phyloP scores from a whole-genome alignment of 2,888 invertebrate species.

The Deilephila elpenor region DNA sequence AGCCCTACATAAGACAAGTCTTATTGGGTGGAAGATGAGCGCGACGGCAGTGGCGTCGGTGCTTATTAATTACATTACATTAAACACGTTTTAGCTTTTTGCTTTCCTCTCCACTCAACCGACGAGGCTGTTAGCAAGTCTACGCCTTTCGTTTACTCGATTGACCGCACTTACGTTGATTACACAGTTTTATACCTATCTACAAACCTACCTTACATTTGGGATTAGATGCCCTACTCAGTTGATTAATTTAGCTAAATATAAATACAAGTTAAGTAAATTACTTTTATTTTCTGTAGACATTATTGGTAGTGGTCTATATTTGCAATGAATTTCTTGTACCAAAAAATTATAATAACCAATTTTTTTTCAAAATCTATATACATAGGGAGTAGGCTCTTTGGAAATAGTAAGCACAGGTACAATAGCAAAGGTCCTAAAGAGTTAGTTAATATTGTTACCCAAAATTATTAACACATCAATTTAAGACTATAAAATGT shows the following conservation, averaged over 20 bases:
- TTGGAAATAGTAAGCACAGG: no score
- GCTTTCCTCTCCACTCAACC: conserved; percentile 36
- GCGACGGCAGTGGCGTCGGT: conserved; percentile 59
- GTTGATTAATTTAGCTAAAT: neutral
- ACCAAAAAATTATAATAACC: neutral
- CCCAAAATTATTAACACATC: no score
- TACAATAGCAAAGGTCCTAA: no score
- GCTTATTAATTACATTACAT: conserved; percentile 72
- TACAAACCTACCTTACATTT: neutral
- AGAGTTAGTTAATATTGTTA: no score
- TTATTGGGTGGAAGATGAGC: conserved; percentile 65
- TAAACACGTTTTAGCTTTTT: conserved; percentile 62
- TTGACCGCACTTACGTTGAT: conserved; percentile 44
- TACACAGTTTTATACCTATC: conserved; percentile 35
- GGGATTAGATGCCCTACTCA: neutral
- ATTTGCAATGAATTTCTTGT: no score
- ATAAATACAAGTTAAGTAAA: neutral
- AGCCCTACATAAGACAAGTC: conserved; percentile 63
- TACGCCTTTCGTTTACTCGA: conserved; percentile 42
- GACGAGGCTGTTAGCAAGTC: conserved; percentile 47
- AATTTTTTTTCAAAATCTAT: neutral
- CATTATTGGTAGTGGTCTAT: no score
- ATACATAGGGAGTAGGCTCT: neutral
- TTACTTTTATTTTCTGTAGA: no score
- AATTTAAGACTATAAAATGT: neutral